These are phyloP conservation scores for Oplegnathus fasciatus DNA, from an alignment of 2,113 vertebrate genomes.

Conservation along the genomic window DNA sequence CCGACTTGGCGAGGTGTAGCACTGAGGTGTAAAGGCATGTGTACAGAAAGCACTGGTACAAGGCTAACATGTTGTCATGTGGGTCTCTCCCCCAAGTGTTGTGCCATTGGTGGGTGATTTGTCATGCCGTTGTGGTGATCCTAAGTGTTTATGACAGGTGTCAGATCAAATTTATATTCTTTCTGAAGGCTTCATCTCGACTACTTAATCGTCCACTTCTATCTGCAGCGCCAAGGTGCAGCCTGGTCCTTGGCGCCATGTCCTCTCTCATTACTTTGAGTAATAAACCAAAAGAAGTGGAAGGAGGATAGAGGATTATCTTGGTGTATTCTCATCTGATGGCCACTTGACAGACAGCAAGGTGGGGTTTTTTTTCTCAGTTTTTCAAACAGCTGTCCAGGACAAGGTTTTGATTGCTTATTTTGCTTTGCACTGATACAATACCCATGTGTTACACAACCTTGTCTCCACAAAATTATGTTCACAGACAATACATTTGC, in stretches of 20 bases:
- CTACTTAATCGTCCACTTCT: conserved; percentile 73
- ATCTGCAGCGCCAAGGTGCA: conserved; percentile 51
- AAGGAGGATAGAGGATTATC: conserved; percentile 36
- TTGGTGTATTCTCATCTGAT: conserved; percentile 38
- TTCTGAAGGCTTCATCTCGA: conserved; percentile 74
- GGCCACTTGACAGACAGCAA: conserved; percentile 39
- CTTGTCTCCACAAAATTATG: background rate
- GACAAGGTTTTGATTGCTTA: conserved; percentile 13
- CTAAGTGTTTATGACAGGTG: conserved; percentile 81
- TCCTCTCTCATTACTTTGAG: conserved; percentile 76
- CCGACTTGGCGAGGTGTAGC: conserved; percentile 12
- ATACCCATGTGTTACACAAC: background rate
- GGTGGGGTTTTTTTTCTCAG: conserved; percentile 4
- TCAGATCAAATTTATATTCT: conserved; percentile 78
- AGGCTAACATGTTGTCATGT: conserved; percentile 56
- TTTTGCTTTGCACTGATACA: background rate
- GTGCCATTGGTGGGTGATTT: conserved; percentile 74
- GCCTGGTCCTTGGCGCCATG: conserved; percentile 56
- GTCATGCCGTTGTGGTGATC: conserved; percentile 65
- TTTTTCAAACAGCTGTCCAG: conserved; percentile 16
- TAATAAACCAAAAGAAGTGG: conserved; percentile 66
- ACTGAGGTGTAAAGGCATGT: conserved; percentile 49
- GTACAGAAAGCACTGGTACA: conserved; percentile 43
- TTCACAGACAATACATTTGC: background rate
- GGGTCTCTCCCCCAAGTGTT: conserved; percentile 64